Base-by-base conservation (phyloP, 1,140 invertebrate genomes). In the Mya arenaria region DNA sequence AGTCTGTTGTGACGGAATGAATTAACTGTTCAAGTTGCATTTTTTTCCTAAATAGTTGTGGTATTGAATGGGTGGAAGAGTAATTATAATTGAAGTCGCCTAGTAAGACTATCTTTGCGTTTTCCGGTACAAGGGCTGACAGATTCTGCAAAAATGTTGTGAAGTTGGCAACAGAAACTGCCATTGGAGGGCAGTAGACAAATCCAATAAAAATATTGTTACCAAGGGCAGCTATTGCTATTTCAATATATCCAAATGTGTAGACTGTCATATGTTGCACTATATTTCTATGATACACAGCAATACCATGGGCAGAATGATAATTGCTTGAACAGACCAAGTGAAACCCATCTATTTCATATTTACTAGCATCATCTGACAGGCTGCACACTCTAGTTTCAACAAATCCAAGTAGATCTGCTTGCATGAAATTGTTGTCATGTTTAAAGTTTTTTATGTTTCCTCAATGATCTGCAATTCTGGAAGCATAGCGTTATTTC, bases 381-480 rank as follows among this genome's bases (percentile, higher is more conserved):
- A 5, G 6, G 19, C 30, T n/a, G 17, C 25, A 5, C n/a, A 79
- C n/a, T 44, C 75, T 58, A 10, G 75, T 74, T 62, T 84, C 83
- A 25, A 37, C 58, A 41, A 84, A 73, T 56, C 68, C 83, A 58
- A 84, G 44, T 1, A 84, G 56, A 39, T 84, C 75, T 25, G 60
- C 60, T 55, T 19, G 25, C 23, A 60, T 19, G 0, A 84, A 17
- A 68, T 80, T 84, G n/a, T 41, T 25, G 19, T 80, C 83, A 74
- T 52, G 10, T 41, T 19, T 60, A n/a, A 84, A 13, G 23, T 84
- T 48, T 28, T 73, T 8, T 23, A 37, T 84, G 77, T 44, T 77
- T 75, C n/a, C 58, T 34, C n/a, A 84, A 48, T 19, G 72, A 81
- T 28, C 83, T 74, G 32, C 69, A 62, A 65, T 84, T 84, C 10